These are phyloP conservation scores for Euura saliciscinereae DNA, from an alignment of 1,140 invertebrate genomes.

Conservation along the genomic window DNA sequence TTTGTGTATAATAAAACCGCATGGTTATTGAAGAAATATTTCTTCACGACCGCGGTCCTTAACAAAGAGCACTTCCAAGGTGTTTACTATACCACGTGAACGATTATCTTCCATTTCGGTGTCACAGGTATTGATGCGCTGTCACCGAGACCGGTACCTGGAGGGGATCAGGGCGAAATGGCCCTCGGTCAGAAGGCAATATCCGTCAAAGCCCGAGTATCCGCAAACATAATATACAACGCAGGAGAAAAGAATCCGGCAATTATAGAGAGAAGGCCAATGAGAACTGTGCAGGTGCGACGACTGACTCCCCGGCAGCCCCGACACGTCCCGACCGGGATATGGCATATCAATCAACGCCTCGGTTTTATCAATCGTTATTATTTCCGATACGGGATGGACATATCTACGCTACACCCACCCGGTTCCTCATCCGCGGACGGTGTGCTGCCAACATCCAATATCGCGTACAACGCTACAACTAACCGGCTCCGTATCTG, in stretches of 20 bases:
- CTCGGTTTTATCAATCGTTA: slow-evolving; percentile 31
- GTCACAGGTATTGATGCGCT: no score
- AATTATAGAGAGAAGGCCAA: slow-evolving; percentile 32
- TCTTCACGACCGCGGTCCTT: no score
- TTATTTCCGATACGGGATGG: slow-evolving; percentile 19
- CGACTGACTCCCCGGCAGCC: neutral
- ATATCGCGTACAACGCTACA: neutral
- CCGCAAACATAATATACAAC: slow-evolving; percentile 37
- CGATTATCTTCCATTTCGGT: no score
- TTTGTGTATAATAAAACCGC: no score
- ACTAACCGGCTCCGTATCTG: neutral
- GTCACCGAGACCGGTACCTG: no score
- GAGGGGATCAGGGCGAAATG: neutral
- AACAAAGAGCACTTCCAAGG: no score
- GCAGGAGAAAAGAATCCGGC: slow-evolving; percentile 18
- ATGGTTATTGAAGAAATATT: no score
- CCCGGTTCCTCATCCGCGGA: no score
- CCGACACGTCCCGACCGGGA: slow-evolving; percentile 8
- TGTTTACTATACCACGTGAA: no score
- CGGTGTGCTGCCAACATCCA: neutral
- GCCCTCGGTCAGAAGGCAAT: neutral
- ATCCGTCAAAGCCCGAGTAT: slow-evolving; percentile 18
- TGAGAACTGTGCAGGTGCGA: slow-evolving; percentile 42
- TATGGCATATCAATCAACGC: slow-evolving; percentile 12
- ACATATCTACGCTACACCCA: no score